phyloP scores from a whole-genome alignment of 2,888 invertebrate species.

The Drosophila nr. medialis region DNA sequence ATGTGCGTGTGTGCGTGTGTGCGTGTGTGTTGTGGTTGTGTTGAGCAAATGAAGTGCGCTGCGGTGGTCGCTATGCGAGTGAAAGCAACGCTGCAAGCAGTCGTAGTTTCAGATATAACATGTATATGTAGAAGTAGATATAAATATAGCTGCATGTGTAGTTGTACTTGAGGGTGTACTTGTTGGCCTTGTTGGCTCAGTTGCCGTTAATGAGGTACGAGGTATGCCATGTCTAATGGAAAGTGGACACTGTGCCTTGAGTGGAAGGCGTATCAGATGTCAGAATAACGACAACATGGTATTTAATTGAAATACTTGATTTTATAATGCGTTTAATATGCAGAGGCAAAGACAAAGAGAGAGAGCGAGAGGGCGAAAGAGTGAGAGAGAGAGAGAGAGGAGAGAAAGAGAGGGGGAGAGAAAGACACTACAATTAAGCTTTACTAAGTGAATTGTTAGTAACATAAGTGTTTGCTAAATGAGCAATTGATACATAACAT shows the following conservation, averaged over 20 bases:
- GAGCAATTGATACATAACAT: background rate
- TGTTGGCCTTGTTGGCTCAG: conserved; percentile 7
- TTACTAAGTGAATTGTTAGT: background rate
- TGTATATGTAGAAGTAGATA: background rate
- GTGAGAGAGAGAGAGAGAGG: background rate
- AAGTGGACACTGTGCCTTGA: background rate
- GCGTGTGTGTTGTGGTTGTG: conserved; percentile 24
- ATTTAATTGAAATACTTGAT: conserved; percentile 31
- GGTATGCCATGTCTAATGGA: conserved; percentile 35
- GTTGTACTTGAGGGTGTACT: background rate
- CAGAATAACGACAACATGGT: conserved; percentile 27
- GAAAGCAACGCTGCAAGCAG: conserved; percentile 46
- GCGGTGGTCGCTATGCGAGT: conserved; percentile 34
- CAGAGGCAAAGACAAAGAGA: background rate
- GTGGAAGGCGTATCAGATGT: conserved; percentile 32
- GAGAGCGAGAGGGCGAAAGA: background rate
- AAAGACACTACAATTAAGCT: background rate
- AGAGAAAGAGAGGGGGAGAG: background rate
- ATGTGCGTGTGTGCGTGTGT: conserved; percentile 9
- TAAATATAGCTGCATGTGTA: background rate
- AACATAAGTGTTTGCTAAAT: background rate
- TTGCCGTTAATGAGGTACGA: conserved; percentile 32
- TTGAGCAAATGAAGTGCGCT: conserved; percentile 59
- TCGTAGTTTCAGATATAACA: conserved; percentile 26
- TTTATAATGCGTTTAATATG: conserved; percentile 8